Conservation (phyloP, 2,113 vertebrate species). For the Sapajus apella region DNA sequence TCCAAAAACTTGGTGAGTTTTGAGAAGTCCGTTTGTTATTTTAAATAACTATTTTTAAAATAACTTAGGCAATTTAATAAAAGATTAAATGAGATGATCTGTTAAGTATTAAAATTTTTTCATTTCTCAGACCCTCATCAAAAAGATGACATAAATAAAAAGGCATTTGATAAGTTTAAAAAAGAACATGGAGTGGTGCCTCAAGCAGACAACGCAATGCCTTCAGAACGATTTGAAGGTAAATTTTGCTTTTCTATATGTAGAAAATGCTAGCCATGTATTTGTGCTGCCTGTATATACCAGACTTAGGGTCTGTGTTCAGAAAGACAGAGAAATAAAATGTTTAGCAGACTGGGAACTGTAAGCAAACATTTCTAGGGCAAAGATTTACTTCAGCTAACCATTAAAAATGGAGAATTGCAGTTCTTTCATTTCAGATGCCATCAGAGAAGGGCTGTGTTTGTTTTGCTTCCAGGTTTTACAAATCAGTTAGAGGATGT, state of each 20-base stretch:
- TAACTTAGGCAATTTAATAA: conserved; percentile 31
- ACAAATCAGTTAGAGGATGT: background rate
- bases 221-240: conserved; percentile 97
- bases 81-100: background rate
- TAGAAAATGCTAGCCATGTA: background rate
- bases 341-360: background rate
- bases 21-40: conserved; percentile 48
- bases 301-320: background rate
- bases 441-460: background rate
- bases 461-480: background rate
- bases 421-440: background rate
- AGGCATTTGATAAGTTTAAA: conserved; percentile 98
- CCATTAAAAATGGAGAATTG: background rate
- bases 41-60: conserved; percentile 55
- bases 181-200: conserved; percentile 93
- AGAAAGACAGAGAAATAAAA: background rate
- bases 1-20: conserved; percentile 95
- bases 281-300: background rate
- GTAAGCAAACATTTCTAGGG: background rate
- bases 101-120: background rate
- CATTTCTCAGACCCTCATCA: conserved; percentile 90
- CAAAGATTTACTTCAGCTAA: background rate
- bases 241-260: conserved; percentile 1
- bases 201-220: conserved; percentile 91
- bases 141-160: conserved; percentile 98